Base-by-base conservation (phyloP, 2,113 vertebrate species). In the Dicrurus megarhynchus region DNA sequence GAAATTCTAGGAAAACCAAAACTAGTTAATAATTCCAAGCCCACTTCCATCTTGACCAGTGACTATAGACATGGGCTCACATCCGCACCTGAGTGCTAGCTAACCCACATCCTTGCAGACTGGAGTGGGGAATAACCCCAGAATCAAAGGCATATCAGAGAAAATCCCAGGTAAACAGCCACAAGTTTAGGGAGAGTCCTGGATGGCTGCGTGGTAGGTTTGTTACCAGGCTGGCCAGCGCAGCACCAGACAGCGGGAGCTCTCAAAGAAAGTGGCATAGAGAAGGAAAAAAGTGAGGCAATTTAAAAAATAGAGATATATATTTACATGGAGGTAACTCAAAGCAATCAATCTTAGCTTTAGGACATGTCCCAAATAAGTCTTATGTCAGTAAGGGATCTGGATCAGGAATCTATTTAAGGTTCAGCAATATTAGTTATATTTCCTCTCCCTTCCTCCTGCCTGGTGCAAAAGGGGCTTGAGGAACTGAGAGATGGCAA, bases 201-300 rank as follows among this genome's bases (percentile, higher is more conserved):
- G 35, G 60, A 49, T 5, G 7, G 6, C 41, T 42, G 21, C 0
- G 0, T 26, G 61, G n/a, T 1, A 21, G 26, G 19, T 73, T 60
- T 37, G 30, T 52, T 53, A 37, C 18, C 23, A 14, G n/a, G 37
- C 26, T 84, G 80, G 55, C 32, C 53, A 37, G 57, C 3, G 13
- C 5, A 13, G 65, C 65, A 63, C 17, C 47, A 63, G 27, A 15
- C 39, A 75, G 12, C 2, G 19, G 24, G 2, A 81, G 27, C 46
- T 87, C 46, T 56, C 74, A 82, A 67, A 57, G n/a, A 53, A 69
- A 87, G 28, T 9, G 32, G 23, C n/a, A 49, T 60, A 57, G 32
- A 60, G 56, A 89, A 84, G 41, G 8, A 44, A 60, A 87, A 53
- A 73, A 53, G 41, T 15, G 32, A 95, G 32, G 18, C 27, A 53